Evolutionary conservation across 2,113 vertebrate genomes (phyloP).

Genomic region (Burhinus bistriatus): DNA sequence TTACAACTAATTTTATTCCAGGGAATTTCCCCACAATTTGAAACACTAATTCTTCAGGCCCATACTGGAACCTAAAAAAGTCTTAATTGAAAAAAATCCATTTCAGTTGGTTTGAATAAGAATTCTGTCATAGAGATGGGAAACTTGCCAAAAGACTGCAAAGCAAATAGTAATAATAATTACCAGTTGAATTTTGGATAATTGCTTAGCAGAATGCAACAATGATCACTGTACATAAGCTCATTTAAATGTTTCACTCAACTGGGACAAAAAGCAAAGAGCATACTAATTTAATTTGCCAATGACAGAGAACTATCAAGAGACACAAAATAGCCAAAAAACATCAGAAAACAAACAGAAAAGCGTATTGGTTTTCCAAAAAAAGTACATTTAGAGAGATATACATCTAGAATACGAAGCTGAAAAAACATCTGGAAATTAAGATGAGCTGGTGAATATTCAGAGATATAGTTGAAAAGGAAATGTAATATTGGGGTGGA

Average conservation of each 20-base stretch:
- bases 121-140: neutral
- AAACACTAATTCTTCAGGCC: neutral
- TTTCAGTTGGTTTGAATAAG: conserved; percentile 17
- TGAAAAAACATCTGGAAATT: neutral
- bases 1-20: neutral
- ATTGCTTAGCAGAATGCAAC: conserved; percentile 20
- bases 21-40: neutral
- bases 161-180: conserved; percentile 39
- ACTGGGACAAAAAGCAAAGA: neutral
- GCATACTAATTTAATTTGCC: neutral
- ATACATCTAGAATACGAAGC: neutral
- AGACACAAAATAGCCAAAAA: neutral
- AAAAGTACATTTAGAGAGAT: neutral
- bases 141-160: conserved; percentile 25
- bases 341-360: neutral
- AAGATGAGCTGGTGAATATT: neutral
- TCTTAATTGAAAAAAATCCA: conserved; percentile 41
- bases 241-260: neutral
- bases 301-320: neutral
- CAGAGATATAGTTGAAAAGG: neutral
- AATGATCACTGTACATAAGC: neutral
- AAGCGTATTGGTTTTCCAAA: neutral
- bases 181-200: conserved; percentile 22
- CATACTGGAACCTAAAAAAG: neutral
- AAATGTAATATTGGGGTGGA: neutral